Percentiles rank a stretch among this genome's conserved stretches.
Conservation (phyloP, 1,140 invertebrate species). For the Acromyrmex charruanus region DNA sequence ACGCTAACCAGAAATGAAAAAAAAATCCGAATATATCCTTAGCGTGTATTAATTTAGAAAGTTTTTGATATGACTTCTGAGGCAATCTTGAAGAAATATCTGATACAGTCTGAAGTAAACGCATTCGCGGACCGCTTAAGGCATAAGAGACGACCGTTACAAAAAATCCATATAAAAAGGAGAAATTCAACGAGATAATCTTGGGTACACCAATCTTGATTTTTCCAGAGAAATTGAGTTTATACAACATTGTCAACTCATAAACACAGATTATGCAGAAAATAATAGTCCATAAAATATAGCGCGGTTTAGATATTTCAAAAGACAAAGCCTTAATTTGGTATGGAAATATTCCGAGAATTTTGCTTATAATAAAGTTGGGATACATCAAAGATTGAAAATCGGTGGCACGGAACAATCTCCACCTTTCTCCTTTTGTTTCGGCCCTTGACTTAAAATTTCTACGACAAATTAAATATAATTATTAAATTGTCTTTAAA, state of each 20-base stretch:
- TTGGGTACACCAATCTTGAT: neutral
- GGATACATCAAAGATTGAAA: slow-evolving; percentile 1
- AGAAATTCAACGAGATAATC: neutral
- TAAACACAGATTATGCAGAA: neutral
- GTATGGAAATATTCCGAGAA: neutral
- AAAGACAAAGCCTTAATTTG: neutral
- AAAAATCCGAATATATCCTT: neutral
- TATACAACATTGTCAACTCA: neutral
- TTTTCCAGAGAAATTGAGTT: neutral
- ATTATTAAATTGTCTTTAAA: neutral
- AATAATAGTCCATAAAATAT: neutral
- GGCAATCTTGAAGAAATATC: neutral
- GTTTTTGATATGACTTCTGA: neutral
- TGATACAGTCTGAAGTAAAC: neutral
- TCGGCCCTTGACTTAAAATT: neutral
- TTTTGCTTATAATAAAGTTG: neutral
- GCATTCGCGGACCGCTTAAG: neutral
- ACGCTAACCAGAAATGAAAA: neutral
- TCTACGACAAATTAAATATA: neutral
- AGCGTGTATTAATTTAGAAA: neutral
- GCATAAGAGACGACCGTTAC: neutral
- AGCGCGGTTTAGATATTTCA: neutral
- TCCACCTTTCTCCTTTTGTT: neutral
- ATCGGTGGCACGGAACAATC: neutral
- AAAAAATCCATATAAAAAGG: neutral